These are phyloP conservation scores for Pagrus major DNA, from an alignment of 2,113 vertebrate genomes.

Conservation along the genomic window DNA sequence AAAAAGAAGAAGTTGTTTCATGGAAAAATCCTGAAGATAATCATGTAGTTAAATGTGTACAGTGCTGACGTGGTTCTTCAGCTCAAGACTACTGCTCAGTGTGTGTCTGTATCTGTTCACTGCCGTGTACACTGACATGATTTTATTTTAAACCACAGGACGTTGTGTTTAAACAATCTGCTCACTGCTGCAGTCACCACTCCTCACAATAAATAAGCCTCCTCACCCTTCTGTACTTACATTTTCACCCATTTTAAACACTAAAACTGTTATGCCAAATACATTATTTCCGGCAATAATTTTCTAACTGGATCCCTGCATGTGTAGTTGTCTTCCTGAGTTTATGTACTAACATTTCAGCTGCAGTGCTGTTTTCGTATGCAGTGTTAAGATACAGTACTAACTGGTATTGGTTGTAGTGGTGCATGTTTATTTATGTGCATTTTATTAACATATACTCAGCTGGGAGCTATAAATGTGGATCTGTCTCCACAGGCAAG, in stretches of 20 bases:
- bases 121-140: constrained; percentile 1
- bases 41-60: neutral
- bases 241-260: neutral
- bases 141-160: constrained; percentile 33
- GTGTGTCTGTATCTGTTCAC: constrained; percentile 15
- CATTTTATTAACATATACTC: neutral
- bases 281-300: neutral
- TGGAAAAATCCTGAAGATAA: neutral
- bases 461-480: neutral
- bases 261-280: neutral
- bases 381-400: neutral
- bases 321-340: neutral
- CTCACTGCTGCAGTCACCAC: constrained; percentile 3
- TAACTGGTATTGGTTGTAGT: neutral
- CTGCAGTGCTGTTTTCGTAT: neutral
- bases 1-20: no score
- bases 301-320: constrained; percentile 7
- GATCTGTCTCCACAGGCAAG: constrained; percentile 43
- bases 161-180: neutral
- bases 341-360: neutral
- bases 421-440: constrained; percentile 5
- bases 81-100: neutral
- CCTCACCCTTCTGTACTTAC: neutral
- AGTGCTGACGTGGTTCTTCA: constrained; percentile 12
- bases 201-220: neutral